phyloP scores from a whole-genome alignment of 2,888 invertebrate genomes.

The Diabrotica balteata region DNA sequence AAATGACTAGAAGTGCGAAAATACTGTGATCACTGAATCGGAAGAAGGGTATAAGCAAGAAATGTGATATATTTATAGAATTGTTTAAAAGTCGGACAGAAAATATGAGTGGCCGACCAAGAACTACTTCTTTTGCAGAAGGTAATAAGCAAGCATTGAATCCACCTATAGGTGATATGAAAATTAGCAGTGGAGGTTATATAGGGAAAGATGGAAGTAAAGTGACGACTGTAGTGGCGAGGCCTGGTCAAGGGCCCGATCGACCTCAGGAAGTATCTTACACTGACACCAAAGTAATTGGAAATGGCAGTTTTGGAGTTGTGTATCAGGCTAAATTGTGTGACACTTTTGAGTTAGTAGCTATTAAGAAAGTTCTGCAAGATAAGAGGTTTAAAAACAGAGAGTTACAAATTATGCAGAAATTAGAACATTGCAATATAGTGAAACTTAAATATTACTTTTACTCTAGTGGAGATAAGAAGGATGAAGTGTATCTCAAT shows the following conservation, averaged over 20 bases:
- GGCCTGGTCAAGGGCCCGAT: slow-evolving; percentile 96
- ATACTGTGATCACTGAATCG: slow-evolving; percentile 49
- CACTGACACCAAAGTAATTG: slow-evolving; percentile 99
- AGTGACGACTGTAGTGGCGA: slow-evolving; percentile 98
- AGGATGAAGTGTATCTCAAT: slow-evolving; percentile 99
- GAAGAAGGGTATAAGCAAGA: slow-evolving; percentile 74
- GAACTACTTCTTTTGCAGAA: slow-evolving; percentile 96
- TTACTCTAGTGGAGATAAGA: slow-evolving; percentile 99
- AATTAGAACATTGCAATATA: slow-evolving; percentile 99
- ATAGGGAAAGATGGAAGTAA: slow-evolving; percentile 96
- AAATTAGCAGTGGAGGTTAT: slow-evolving; percentile 79
- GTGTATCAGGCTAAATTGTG: slow-evolving; percentile 98
- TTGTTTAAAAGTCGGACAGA: slow-evolving; percentile 36
- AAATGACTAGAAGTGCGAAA: slow-evolving; percentile 52
- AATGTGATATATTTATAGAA: slow-evolving; percentile 75
- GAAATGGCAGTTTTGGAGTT: slow-evolving; percentile 99
- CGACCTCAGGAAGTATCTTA: slow-evolving; percentile 98
- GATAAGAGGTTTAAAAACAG: slow-evolving; percentile 99
- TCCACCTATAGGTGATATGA: slow-evolving; percentile 86
- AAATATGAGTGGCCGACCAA: slow-evolving; percentile 91
- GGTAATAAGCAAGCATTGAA: slow-evolving; percentile 92
- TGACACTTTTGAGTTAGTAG: slow-evolving; percentile 96
- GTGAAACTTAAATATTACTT: slow-evolving; percentile 99
- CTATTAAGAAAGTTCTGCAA: slow-evolving; percentile 99
- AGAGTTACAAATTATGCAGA: slow-evolving; percentile 99